Evolutionary conservation across 2,888 invertebrate species (phyloP).

Genomic region (Schrankia costaestrigalis): DNA sequence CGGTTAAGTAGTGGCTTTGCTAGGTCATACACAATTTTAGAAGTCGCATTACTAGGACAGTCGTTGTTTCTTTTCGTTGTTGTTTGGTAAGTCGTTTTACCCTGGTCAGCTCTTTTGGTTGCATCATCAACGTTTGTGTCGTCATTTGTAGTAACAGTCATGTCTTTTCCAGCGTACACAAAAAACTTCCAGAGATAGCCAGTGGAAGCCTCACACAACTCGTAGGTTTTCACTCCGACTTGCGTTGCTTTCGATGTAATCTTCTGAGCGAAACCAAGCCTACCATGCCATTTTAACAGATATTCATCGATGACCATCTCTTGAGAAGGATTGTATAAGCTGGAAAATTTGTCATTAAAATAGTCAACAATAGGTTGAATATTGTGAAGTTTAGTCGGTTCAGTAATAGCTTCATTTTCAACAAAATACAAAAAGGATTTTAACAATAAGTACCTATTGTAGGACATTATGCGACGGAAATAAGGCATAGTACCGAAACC

Average conservation of each 20-base stretch:
- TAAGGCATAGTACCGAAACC: constrained; percentile 26
- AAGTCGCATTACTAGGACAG: not conserved
- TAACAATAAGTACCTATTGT: constrained; percentile 22
- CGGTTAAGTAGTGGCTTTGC: too few species aligned
- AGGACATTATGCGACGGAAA: constrained; percentile 25
- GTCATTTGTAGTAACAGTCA: not conserved
- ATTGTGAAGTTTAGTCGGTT: constrained; percentile 15
- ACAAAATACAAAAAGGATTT: constrained; percentile 25
- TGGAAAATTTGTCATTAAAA: constrained; percentile 26
- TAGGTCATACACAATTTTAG: too few species aligned
- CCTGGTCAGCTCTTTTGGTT: not conserved
- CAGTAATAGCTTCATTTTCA: constrained; percentile 11
- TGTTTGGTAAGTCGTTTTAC: constrained; percentile 1
- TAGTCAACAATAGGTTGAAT: constrained; percentile 19
- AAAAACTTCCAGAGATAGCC: constrained; percentile 30
- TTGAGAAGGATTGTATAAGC: constrained; percentile 22
- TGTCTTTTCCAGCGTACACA: constrained; percentile 21
- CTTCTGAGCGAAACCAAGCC: constrained; percentile 23
- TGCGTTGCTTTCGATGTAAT: constrained; percentile 21
- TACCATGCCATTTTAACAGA: constrained; percentile 28
- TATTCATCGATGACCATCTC: constrained; percentile 32
- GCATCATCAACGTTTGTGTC: not conserved
- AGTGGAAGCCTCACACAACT: constrained; percentile 26
- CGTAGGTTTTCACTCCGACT: constrained; percentile 26
- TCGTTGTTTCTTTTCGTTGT: not conserved